phyloP scores from a whole-genome alignment of 2,888 invertebrate species.

The Callosobruchus maculatus region DNA sequence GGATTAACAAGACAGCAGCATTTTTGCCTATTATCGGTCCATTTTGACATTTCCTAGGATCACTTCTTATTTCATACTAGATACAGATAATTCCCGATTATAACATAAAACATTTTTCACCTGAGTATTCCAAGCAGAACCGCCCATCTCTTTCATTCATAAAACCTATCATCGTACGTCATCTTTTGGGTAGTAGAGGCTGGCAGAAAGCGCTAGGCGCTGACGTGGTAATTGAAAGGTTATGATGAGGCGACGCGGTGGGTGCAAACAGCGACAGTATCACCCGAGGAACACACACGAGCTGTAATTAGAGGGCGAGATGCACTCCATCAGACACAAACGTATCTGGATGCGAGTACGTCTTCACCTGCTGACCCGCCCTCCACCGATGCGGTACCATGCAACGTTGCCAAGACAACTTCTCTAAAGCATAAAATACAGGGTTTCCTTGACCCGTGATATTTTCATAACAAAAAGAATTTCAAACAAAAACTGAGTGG shows the following conservation, averaged over 20 bases:
- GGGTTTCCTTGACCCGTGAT: no score
- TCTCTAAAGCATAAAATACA: no score
- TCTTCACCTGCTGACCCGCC: constrained; percentile 16
- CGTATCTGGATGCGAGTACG: background rate
- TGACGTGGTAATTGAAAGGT: constrained; percentile 14
- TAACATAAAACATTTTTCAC: background rate
- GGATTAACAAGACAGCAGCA: no score
- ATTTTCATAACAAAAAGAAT: no score
- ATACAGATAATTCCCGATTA: no score
- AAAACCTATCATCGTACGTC: background rate
- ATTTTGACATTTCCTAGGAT: no score
- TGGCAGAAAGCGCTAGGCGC: background rate
- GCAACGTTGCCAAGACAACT: background rate
- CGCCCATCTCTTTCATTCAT: background rate
- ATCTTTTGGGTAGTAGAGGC: background rate
- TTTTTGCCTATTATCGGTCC: no score
- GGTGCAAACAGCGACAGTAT: background rate
- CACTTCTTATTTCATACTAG: no score
- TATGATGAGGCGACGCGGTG: constrained; percentile 1
- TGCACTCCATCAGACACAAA: background rate
- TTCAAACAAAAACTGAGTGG: no score
- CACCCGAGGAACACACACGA: background rate
- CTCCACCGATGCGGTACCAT: background rate
- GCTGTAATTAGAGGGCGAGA: background rate
- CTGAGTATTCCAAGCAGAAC: background rate